Conservation (phyloP, 2,113 vertebrate species). For the Tapirus terrestris region DNA sequence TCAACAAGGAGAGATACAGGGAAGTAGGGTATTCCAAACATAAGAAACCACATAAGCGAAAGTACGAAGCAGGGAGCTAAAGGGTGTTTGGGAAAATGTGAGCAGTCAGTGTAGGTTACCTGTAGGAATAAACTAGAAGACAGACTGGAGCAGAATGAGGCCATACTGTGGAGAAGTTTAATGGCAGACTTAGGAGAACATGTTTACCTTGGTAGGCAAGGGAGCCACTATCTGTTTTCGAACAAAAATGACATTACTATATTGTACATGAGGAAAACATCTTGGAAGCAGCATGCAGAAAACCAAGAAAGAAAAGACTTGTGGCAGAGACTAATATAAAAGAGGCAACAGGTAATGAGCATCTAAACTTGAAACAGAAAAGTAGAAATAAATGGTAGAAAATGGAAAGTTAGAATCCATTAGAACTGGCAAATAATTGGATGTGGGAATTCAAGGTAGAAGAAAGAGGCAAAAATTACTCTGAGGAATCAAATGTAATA, state of each 20-base stretch:
- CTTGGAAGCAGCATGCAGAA: not conserved
- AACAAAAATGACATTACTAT: conserved; percentile 41
- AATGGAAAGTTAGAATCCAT: not conserved
- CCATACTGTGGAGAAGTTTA: not conserved
- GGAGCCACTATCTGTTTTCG: not conserved
- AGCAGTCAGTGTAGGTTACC: not conserved
- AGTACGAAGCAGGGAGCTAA: not conserved
- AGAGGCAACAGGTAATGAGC: not conserved
- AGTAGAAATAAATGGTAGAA: not conserved
- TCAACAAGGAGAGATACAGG: not conserved
- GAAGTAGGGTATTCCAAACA: not conserved
- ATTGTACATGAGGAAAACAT: not conserved
- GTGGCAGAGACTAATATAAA: not conserved
- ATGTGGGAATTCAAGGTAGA: not conserved
- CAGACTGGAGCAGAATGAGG: not conserved
- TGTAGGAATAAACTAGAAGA: not conserved
- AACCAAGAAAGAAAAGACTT: conserved; percentile 24
- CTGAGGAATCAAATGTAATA: not conserved
- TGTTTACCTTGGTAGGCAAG: not conserved
- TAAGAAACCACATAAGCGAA: not conserved
- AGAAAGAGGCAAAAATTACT: not conserved
- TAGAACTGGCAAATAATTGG: not conserved
- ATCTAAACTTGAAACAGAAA: not conserved
- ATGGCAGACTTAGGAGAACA: not conserved
- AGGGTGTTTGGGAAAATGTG: not conserved